A percentile compares a stretch with the other conserved stretches of the same genome.
Evolutionary conservation across 2,113 vertebrate genomes (phyloP).

Genomic region (Burhinus oedicnemus): DNA sequence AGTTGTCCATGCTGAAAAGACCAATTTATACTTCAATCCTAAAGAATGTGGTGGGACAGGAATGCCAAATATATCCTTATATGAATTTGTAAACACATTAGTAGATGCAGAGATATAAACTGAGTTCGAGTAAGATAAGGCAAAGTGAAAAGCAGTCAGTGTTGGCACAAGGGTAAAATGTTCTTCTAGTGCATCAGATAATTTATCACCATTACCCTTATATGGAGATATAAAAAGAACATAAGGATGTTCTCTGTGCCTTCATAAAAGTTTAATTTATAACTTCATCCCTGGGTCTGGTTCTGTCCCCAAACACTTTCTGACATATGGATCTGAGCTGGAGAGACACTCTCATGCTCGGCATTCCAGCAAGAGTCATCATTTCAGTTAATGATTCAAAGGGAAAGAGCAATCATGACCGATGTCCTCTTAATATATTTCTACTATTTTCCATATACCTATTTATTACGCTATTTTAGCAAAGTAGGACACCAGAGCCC

Average conservation of each 20-base stretch:
- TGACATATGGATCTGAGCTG: not conserved
- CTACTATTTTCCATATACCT: not conserved
- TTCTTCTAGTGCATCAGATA: not conserved
- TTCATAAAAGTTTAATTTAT: slow-evolving; percentile 14
- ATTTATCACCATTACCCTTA: not conserved
- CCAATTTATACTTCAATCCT: not conserved
- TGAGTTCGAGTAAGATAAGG: not conserved
- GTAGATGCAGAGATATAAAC: not conserved
- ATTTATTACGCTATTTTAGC: not conserved
- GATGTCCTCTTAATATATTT: not conserved
- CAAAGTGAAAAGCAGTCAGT: not conserved
- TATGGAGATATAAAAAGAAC: not conserved
- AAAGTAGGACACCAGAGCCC: not conserved
- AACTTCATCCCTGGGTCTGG: not conserved
- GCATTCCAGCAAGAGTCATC: not conserved
- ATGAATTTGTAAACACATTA: not conserved
- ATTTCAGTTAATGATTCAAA: not conserved
- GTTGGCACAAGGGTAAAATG: not conserved
- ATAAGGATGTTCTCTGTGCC: not conserved
- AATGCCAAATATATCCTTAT: not conserved
- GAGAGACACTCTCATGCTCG: not conserved
- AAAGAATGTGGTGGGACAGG: not conserved
- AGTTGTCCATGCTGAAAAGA: not conserved
- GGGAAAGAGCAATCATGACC: not conserved
- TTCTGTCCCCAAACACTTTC: not conserved